A percentile compares a stretch with the other conserved stretches of the same genome.
Conservation (phyloP, 2,797 vertebrate species). For the Phoxinus dragarum region DNA sequence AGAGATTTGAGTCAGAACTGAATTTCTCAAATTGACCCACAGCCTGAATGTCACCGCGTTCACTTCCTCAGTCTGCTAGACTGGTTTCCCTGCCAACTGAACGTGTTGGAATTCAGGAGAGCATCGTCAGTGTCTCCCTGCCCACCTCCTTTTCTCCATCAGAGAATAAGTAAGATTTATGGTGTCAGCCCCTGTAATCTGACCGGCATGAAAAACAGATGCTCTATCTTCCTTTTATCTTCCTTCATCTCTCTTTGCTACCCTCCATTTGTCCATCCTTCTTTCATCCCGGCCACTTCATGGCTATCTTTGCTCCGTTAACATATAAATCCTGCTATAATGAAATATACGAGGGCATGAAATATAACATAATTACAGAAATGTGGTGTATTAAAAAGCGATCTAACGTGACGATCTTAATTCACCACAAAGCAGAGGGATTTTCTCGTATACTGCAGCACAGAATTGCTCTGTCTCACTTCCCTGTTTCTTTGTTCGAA, state of each 20-base stretch:
- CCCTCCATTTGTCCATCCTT: constrained; percentile 15
- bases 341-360: constrained; percentile 37
- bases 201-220: constrained; percentile 76
- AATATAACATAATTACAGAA: constrained; percentile 38
- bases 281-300: constrained; percentile 22
- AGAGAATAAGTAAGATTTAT: constrained; percentile 85
- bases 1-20: not conserved
- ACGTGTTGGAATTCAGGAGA: constrained; percentile 77
- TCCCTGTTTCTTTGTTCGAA: constrained; percentile 18
- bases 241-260: constrained; percentile 20
- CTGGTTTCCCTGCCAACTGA: constrained; percentile 33
- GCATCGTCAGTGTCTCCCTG: constrained; percentile 34
- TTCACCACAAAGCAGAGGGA: constrained; percentile 11
- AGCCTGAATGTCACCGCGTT: constrained; percentile 8
- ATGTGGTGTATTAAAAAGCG: constrained; percentile 14
- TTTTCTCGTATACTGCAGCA: constrained; percentile 2
- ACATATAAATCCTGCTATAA: constrained; percentile 37
- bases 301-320: constrained; percentile 14
- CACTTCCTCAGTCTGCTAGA: constrained; percentile 1
- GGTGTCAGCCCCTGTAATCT: constrained; percentile 79
- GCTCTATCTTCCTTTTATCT: constrained; percentile 40
- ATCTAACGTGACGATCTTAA: constrained; percentile 27
- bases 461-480: not conserved
- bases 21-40: constrained; percentile 21
- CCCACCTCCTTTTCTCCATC: constrained; percentile 63